These are phyloP conservation scores for Eumeta japonica DNA, from an alignment of 1,140 invertebrate species.

Conservation along the genomic window DNA sequence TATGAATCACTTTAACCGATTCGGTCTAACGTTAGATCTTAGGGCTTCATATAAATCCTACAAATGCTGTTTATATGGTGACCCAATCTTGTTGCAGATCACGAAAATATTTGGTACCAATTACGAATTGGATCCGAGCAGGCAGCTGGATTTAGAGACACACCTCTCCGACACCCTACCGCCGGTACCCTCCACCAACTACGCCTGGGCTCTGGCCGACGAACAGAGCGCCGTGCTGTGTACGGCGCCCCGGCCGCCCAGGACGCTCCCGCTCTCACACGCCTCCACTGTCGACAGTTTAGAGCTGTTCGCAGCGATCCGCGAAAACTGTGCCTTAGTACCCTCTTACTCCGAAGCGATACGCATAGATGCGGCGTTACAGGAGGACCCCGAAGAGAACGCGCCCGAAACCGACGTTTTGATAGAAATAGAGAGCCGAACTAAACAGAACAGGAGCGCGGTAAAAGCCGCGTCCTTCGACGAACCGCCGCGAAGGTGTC, in stretches of 20 bases:
- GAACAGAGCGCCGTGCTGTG: conserved; percentile 62
- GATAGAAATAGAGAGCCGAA: conserved; percentile 29
- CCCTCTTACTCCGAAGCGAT: conserved; percentile 64
- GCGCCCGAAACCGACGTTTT: conserved; percentile 18
- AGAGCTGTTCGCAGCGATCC: conserved; percentile 46
- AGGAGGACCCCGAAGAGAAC: conserved; percentile 40
- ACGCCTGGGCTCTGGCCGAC: conserved; percentile 43
- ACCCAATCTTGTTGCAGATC: conserved; percentile 60
- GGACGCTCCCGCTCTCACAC: conserved; percentile 67
- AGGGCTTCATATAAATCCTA: not conserved
- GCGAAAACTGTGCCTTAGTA: conserved; percentile 54
- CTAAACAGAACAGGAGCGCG: conserved; percentile 21
- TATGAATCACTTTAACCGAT: no score
- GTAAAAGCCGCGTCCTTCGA: conserved; percentile 47
- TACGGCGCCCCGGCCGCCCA: conserved; percentile 68
- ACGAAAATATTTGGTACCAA: conserved; percentile 71
- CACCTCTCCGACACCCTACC: conserved; percentile 55
- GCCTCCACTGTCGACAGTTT: conserved; percentile 47
- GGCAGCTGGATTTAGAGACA: conserved; percentile 44
- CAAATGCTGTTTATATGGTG: not conserved
- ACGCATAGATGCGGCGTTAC: conserved; percentile 52
- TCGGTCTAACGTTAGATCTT: no score
- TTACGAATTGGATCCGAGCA: conserved; percentile 60
- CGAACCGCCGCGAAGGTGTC: conserved; percentile 34
- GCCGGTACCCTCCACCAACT: conserved; percentile 37